phyloP scores from a whole-genome alignment of 1,140 invertebrate genomes.

The Lordiphosa mommai region DNA sequence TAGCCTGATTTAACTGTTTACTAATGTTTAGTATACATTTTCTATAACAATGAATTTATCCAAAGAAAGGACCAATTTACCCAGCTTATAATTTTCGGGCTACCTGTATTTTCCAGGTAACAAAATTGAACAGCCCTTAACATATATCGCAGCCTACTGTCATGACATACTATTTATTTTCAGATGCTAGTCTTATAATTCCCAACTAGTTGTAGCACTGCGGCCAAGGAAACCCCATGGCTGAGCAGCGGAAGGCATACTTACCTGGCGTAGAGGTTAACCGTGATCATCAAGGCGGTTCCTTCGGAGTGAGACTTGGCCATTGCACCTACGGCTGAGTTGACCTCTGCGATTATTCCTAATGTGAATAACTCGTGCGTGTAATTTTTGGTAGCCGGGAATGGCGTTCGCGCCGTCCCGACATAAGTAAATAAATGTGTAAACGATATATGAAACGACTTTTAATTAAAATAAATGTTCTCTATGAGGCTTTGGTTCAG shows the following conservation, averaged over 20 bases:
- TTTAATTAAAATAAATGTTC: neutral
- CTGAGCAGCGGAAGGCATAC: constrained; percentile 73
- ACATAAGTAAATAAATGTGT: constrained; percentile 33
- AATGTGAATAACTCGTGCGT: constrained; percentile 80
- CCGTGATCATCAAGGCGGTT: constrained; percentile 85
- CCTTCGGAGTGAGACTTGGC: constrained; percentile 82
- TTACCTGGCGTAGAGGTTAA: constrained; percentile 83
- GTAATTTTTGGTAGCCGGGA: constrained; percentile 79
- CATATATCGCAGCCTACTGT: constrained; percentile 2
- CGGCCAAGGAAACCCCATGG: neutral
- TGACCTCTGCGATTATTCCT: constrained; percentile 78
- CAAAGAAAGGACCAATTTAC: too few relatives aligned
- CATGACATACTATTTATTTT: neutral
- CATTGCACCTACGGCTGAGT: constrained; percentile 62
- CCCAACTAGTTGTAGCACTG: constrained; percentile 29
- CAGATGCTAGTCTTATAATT: constrained; percentile 13
- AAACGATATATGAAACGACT: neutral
- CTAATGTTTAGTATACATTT: too few relatives aligned
- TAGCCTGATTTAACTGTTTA: too few relatives aligned
- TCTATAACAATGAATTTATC: too few relatives aligned
- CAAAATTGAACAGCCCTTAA: too few relatives aligned
- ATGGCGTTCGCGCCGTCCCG: constrained; percentile 79
- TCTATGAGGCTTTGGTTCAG: neutral
- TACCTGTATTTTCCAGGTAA: too few relatives aligned
- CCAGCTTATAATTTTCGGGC: too few relatives aligned